phyloP scores from a whole-genome alignment of 2,113 vertebrate genomes.

The Setophaga coronata region DNA sequence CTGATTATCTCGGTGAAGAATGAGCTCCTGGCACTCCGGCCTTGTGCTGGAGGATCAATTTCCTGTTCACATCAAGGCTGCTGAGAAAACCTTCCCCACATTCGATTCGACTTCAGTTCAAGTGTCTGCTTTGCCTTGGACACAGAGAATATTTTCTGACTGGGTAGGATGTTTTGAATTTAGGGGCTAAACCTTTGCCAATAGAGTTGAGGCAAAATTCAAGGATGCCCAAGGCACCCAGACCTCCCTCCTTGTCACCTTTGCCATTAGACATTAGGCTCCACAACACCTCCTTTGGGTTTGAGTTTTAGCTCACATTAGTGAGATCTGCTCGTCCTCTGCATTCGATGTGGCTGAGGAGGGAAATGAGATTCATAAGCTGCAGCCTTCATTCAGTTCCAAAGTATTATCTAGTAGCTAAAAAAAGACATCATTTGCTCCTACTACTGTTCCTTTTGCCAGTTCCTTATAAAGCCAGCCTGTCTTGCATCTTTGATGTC shows the following conservation, averaged over 20 bases:
- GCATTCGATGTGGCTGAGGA: background rate
- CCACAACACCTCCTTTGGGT: fast-evolving
- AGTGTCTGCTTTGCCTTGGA: slow-evolving; percentile 10
- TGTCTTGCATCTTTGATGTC: background rate
- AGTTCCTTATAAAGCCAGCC: background rate
- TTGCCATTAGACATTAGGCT: no score
- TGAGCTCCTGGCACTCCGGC: slow-evolving; percentile 6
- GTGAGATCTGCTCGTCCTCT: background rate
- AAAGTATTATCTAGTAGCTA: background rate
- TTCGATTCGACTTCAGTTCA: background rate
- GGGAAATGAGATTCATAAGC: background rate
- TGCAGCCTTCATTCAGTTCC: background rate
- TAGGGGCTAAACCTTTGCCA: background rate
- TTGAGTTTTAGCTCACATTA: background rate
- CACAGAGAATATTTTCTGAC: background rate
- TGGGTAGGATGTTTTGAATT: background rate
- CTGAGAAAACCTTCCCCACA: slow-evolving; percentile 8
- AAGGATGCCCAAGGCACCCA: background rate
- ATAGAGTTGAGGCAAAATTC: background rate
- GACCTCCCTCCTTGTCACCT: background rate
- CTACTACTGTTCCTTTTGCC: background rate
- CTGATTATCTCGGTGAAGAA: background rate
- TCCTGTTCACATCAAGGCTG: slow-evolving; percentile 44
- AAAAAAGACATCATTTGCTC: background rate
- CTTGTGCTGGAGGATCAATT: slow-evolving; percentile 18